phyloP scores from a whole-genome alignment of 2,797 vertebrate species.

The Taeniopygia guttata region DNA sequence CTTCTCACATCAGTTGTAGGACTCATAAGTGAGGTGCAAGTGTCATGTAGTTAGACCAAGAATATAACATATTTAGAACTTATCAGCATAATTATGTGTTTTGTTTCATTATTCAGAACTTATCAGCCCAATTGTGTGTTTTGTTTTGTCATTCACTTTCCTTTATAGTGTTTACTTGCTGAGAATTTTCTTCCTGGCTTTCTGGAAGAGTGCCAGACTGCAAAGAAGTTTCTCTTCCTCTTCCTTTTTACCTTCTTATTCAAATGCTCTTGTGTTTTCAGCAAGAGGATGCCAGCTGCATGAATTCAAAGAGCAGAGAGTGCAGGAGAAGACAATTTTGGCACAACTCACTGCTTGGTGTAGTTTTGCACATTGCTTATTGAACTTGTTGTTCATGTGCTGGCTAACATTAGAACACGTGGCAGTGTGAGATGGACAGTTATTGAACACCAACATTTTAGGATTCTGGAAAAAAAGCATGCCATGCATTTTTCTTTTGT shows the following conservation, averaged over 20 bases:
- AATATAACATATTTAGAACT: background rate
- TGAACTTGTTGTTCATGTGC: background rate
- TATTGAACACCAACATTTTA: background rate
- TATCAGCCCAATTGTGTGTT: background rate
- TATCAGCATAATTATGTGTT: background rate
- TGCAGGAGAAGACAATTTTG: background rate
- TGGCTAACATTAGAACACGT: background rate
- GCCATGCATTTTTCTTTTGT: background rate
- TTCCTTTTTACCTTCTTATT: background rate
- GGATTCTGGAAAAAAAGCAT: background rate
- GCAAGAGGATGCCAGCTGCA: background rate
- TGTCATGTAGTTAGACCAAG: background rate
- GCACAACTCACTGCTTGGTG: background rate
- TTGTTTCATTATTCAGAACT: background rate
- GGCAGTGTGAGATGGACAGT: background rate
- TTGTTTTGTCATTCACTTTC: background rate
- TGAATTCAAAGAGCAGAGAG: background rate
- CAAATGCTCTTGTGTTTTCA: background rate
- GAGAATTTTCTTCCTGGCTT: background rate
- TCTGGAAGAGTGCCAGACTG: background rate
- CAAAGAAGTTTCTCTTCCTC: background rate
- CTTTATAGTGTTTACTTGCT: background rate
- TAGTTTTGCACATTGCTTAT: background rate
- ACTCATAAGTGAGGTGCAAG: background rate
- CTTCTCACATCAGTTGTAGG: background rate